phyloP scores from a whole-genome alignment of 2,888 invertebrate species.

The Rotaria socialis region DNA sequence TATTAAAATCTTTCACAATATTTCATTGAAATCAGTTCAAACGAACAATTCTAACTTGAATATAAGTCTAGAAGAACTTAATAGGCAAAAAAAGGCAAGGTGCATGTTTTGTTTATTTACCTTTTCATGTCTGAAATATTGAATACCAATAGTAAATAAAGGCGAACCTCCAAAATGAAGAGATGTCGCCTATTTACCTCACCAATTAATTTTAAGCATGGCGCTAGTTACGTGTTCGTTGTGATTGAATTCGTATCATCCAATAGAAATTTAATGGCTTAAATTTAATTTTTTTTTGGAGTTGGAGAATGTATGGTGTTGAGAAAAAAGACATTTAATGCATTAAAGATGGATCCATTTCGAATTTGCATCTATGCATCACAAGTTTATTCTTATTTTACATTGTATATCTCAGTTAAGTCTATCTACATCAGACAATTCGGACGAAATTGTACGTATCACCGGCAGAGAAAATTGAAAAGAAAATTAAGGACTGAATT shows the following conservation, averaged over 20 bases:
- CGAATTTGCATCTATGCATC: no score
- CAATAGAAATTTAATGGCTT: no score
- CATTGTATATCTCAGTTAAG: no score
- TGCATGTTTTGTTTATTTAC: constrained; percentile 26
- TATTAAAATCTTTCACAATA: background rate
- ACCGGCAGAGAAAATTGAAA: no score
- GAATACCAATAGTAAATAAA: background rate
- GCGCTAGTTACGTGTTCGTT: background rate
- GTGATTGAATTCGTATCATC: background rate
- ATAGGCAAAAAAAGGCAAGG: constrained; percentile 18
- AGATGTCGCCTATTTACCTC: constrained; percentile 26
- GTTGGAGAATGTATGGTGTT: no score
- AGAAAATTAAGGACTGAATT: no score
- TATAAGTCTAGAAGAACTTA: background rate
- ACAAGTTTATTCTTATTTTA: no score
- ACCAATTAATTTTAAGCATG: background rate
- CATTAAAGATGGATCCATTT: no score
- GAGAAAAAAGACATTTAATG: no score
- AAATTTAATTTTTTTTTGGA: no score
- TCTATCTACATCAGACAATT: no score
- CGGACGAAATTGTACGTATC: no score
- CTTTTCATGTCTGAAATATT: background rate
- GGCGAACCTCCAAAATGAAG: background rate
- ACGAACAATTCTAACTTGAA: background rate
- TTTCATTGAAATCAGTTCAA: background rate